Evolutionary conservation across 2,888 invertebrate species (phyloP), one percentile per base, ranked within the genome.

Genomic region (Caenorhabditis sp.): DNA sequence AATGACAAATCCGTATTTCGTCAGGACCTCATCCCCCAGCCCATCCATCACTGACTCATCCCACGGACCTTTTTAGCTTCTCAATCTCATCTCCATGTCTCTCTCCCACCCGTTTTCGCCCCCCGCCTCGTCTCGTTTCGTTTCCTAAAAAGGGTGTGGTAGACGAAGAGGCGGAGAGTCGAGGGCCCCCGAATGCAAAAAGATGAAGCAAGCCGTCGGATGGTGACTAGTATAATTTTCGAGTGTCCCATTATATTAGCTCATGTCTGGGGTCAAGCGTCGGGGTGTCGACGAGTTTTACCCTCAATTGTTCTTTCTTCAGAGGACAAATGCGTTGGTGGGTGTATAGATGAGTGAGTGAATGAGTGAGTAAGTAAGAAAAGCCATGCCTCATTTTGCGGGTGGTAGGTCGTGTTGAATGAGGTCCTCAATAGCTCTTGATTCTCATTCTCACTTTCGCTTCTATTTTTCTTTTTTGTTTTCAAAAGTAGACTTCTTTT

Each of bases 11-110:
- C 47, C 20, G 18, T 18, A 18, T 47, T 47, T 20, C 20, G n/a
- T 47, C 47, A 18, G 47, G 47, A 47, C 20, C 47, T 20, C 47
- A 40, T 40, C 40, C 40, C 20, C 37, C 13, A 9, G 18, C 55
- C 56, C 64, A 72, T 72, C 64, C 64, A 72, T 64, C 64, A 64
- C 72, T 72, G 72, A 72, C 72, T 72, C 72, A 72, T 72, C 72
- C 69, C 22, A 28, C 40, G 72, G 72, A 72, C 72, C 64, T 58
- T 64, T 72, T 72, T 64, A 72, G 72, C 37, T 61, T 55, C 67
- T 55, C 76, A 65, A 67, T 76, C 65, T 67, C 65, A 61, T 68
- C 61, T 47, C 47, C 2, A 6, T 32, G 32, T 13, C 13, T 13
- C 18, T 67, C 76, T 67, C 76, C 76, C 76, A 76, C 76, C 58